These are phyloP conservation scores for Macrochelys suwanniensis DNA, from an alignment of 2,797 vertebrate species.

Conservation along the genomic window DNA sequence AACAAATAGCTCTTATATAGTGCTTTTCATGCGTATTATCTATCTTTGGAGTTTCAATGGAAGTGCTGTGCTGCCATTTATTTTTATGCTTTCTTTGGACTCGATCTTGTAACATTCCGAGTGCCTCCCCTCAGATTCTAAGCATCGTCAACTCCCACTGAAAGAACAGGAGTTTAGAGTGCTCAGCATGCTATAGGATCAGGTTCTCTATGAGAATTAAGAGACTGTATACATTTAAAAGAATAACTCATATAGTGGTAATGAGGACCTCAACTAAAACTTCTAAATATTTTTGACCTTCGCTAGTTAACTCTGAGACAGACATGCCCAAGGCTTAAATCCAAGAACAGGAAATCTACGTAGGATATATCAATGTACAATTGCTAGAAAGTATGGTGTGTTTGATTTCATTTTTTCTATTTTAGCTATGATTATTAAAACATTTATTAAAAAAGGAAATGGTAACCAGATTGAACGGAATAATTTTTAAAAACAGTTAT, in stretches of 20 bases:
- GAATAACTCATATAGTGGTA: neutral
- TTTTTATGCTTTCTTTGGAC: neutral
- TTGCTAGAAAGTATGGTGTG: too few relatives aligned
- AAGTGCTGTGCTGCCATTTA: neutral
- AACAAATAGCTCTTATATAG: neutral
- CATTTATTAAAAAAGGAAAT: neutral
- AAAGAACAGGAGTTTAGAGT: neutral
- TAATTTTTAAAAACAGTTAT: neutral
- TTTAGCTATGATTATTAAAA: neutral
- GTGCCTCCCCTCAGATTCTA: fast-evolving
- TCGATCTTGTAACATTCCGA: neutral
- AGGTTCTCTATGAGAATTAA: neutral
- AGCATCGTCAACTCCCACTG: neutral
- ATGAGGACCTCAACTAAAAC: neutral
- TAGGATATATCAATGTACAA: neutral
- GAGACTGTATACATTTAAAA: neutral
- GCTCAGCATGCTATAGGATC: neutral
- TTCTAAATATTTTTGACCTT: neutral
- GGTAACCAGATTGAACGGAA: neutral
- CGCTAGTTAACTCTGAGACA: neutral
- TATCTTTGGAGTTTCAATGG: neutral
- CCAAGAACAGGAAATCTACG: neutral
- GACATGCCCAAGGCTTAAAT: neutral
- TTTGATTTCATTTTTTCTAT: neutral
- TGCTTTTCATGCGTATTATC: neutral